Base-by-base conservation (phyloP, 2,113 vertebrate species). In the Kobus ellipsiprymnus region DNA sequence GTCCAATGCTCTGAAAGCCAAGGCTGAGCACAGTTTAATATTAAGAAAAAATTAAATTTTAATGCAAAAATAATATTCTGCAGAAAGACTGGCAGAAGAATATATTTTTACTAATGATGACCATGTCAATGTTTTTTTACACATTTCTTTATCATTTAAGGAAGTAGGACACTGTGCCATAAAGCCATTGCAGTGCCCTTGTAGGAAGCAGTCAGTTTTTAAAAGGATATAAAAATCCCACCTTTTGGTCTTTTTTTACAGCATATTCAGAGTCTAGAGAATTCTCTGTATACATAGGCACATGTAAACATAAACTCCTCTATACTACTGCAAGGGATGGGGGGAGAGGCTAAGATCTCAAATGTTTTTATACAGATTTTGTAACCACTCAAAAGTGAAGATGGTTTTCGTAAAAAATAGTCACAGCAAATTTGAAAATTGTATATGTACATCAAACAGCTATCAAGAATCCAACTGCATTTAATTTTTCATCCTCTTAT, bases 151-250 rank as follows among this genome's bases (percentile, higher is more conserved):
- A 36, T 67, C 40, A 93, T 91, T 95, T 94, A 95, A 91, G 77
- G 81, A 95, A 94, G 67, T 46, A 64, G 27, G 46, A 74, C 77
- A 44, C 5, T 36, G 33, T 83, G 46, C 36, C 46, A 84, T 87
- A 88, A 95, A 97, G 71, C 40, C 91, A 96, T 88, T 87, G 50
- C 89, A 81, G 33, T 57, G 78, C n/a, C 71, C 90, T 84, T 78
- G 87, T 21, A 48, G 91, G 93, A 93, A 90, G 71, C 89, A 97
- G 90, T 94, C 94, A 40, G 13, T 50, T 97, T 96, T 97, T 96
- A 74, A 96, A 94, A 93, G 85, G 16, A 21, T 48, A 97, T 94
- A 94, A 93, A 96, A 84, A 96, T 80, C 36, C 88, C 87, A 77
- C 88, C 80, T 96, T 94, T 94, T 78, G 60, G 95, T n/a, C 46